Evolutionary conservation across 2,797 vertebrate species (phyloP).

Genomic region (Malurus splendens): DNA sequence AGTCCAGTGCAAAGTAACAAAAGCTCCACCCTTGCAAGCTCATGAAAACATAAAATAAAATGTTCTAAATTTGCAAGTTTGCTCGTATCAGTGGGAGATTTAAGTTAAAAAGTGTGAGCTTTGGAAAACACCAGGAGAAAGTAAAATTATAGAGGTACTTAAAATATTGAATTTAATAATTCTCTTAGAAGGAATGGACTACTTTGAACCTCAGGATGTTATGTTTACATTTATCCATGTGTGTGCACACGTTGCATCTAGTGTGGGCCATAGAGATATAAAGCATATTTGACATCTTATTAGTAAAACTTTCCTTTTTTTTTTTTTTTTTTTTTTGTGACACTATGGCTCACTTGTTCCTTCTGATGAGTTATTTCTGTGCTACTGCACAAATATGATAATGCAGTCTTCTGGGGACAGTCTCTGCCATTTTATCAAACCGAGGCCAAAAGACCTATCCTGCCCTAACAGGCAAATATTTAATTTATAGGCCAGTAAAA

Average conservation of each 20-base stretch:
- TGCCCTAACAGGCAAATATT: not conserved
- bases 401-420: not conserved
- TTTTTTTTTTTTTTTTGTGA: not conserved
- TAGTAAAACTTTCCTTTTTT: fast-evolving
- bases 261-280: not conserved
- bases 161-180: not conserved
- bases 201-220: not conserved
- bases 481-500: slow-evolving; percentile 21
- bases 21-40: not conserved
- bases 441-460: not conserved
- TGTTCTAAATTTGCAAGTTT: not conserved
- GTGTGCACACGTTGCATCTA: not conserved
- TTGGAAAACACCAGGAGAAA: not conserved
- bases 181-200: not conserved
- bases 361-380: not conserved
- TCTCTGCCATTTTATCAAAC: not conserved
- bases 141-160: not conserved
- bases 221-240: not conserved
- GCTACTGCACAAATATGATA: slow-evolving; percentile 3
- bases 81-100: not conserved
- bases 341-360: not conserved
- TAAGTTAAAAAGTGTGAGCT: not conserved
- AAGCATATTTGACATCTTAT: not conserved
- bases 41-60: not conserved
- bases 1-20: not conserved